Evolutionary conservation across 2,113 vertebrate genomes (phyloP), one percentile per base, ranked within the genome.

Genomic region (Tringa solitaria): DNA sequence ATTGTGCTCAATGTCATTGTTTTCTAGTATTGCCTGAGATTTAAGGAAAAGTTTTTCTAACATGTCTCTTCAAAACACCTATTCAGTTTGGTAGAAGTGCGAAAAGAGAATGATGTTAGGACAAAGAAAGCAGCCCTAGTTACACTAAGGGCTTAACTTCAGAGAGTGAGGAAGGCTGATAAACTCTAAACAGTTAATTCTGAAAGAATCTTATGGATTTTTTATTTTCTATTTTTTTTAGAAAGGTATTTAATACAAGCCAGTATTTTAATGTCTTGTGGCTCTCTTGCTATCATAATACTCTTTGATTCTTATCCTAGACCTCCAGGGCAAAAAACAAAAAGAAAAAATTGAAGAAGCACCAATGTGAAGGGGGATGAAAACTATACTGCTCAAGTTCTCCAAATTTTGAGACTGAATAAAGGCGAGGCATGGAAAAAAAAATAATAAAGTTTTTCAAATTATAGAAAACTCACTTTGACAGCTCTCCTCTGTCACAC

Each of bases 401-500:
- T 72, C 30, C 12, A 73, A 79, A 61, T 1, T 73, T 72, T 77
- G 32, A 68, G 10, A 21, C 2, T 63, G 28, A 83, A 79, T 30
- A 9, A 53, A 46, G 53, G 22, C 0, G 5, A 80, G 10, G 2
- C 18, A 63, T 27, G 28, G 16, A 19, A 19, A 20, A 46, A 46
- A 73, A 35, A 20, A 16, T 17, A 51, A 50, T 68, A 21, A 19
- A 14, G 4, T 17, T 68, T 32, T 81, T 35, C 17, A 35, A 74
- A 24, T 43, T 37, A 57, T 6, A 8, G 20, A 75, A 84, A 90
- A 48, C 9, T 65, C 19, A 20, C 8, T 64, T 69, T 20, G 17
- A 53, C 20, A 73, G 8, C 8, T 86, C 11, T 5, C 16, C 14
- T 18, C 11, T 2, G 0, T 43, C 18, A 9, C 17, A 1, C 9